These are phyloP conservation scores for Coptodon bakossiorum DNA, from an alignment of 2,113 vertebrate species.

Conservation along the genomic window DNA sequence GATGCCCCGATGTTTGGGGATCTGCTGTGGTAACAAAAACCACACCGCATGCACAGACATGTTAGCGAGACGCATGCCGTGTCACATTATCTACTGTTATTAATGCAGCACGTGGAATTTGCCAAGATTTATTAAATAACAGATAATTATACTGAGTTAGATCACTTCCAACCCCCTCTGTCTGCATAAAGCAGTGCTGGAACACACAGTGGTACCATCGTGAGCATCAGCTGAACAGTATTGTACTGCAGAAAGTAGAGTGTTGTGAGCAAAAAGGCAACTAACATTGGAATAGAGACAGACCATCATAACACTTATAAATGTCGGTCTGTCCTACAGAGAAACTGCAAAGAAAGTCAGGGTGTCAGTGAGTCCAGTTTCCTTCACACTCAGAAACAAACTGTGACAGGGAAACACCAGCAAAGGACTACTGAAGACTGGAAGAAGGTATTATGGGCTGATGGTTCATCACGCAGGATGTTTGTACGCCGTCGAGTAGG, in stretches of 20 bases:
- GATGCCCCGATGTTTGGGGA: neutral
- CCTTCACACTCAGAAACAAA: neutral
- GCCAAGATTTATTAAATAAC: neutral
- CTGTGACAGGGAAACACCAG: neutral
- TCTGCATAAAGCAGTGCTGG: neutral
- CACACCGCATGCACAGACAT: accelerated
- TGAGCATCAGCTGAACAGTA: neutral
- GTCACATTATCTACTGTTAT: neutral
- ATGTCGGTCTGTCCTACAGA: accelerated
- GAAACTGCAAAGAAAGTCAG: neutral
- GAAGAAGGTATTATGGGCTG: neutral
- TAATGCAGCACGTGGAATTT: neutral
- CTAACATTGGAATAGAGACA: neutral
- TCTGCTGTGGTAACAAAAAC: neutral
- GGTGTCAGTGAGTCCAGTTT: neutral
- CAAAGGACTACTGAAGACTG: neutral
- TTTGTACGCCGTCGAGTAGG: accelerated
- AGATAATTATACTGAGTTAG: accelerated
- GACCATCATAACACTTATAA: neutral
- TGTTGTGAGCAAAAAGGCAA: neutral
- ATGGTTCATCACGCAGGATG: neutral
- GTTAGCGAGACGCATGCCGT: neutral
- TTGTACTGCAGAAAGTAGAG: neutral
- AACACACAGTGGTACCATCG: neutral
- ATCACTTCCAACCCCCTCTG: neutral